Evolutionary conservation across 2,888 invertebrate genomes (phyloP).

Genomic region (Drosophila ochracea): DNA sequence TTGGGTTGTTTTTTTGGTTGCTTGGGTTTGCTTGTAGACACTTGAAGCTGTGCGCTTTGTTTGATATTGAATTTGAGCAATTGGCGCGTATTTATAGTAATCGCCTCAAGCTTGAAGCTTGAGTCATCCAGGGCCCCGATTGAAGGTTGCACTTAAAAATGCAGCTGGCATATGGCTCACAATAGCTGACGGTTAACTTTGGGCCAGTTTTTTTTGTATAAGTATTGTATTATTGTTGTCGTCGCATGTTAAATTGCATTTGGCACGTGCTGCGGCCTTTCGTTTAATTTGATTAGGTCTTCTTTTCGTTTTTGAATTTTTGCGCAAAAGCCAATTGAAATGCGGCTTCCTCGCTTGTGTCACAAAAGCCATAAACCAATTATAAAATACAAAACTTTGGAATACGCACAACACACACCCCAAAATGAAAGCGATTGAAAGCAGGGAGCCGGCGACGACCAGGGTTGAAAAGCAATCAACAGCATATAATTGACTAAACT

Average conservation of each 20-base stretch:
- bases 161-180: constrained; percentile 64
- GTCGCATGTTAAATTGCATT: constrained; percentile 46
- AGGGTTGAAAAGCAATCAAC: constrained; percentile 28
- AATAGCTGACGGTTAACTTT: constrained; percentile 21
- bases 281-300: constrained; percentile 67
- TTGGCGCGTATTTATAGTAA: constrained; percentile 56
- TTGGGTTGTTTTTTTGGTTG: constrained; percentile 4
- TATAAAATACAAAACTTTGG: constrained; percentile 63
- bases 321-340: constrained; percentile 64
- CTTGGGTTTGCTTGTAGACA: constrained; percentile 40
- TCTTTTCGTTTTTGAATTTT: constrained; percentile 37
- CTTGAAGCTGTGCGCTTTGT: constrained; percentile 65
- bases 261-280: constrained; percentile 67
- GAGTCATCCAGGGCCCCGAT: constrained; percentile 49
- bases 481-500: neutral
- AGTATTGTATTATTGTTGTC: constrained; percentile 11
- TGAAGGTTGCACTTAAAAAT: constrained; percentile 73
- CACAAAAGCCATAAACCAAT: constrained; percentile 76
- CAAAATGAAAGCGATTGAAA: constrained; percentile 1
- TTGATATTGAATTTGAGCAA: constrained; percentile 54
- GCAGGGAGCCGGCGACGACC: constrained; percentile 2
- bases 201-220: constrained; percentile 29
- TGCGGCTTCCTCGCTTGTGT: constrained; percentile 57
- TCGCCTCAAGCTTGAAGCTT: constrained; percentile 12
- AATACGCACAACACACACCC: constrained; percentile 14